A percentile compares a stretch with the other conserved stretches of the same genome.
These are phyloP conservation scores for Phaetusa simplex DNA, from an alignment of 2,113 vertebrate genomes.

Conservation along the genomic window DNA sequence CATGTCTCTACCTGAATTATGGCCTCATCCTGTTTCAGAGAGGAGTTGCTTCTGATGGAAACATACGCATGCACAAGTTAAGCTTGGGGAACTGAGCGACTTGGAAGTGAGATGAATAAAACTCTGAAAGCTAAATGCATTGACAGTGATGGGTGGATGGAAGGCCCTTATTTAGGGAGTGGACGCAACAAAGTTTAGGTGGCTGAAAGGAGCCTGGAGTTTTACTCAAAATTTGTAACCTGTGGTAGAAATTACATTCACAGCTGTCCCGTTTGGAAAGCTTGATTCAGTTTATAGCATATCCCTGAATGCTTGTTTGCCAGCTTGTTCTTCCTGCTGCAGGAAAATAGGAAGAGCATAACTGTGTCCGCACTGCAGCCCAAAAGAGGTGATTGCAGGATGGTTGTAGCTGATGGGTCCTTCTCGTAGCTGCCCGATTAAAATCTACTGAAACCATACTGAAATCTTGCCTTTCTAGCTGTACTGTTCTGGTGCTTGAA, in stretches of 20 bases:
- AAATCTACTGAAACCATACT: background rate
- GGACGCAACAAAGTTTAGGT: background rate
- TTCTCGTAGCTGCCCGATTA: background rate
- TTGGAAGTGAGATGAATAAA: background rate
- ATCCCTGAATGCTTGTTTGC: background rate
- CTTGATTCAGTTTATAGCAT: background rate
- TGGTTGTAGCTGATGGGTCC: background rate
- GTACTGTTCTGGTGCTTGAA: background rate
- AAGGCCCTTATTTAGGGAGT: background rate
- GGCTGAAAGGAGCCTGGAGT: background rate
- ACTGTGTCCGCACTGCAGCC: background rate
- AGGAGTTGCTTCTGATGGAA: background rate
- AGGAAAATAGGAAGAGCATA: background rate
- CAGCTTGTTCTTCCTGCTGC: background rate
- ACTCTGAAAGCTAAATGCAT: background rate
- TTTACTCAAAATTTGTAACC: background rate
- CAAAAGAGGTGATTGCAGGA: background rate
- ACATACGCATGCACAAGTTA: background rate
- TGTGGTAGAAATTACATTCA: background rate
- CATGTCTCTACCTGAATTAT: background rate
- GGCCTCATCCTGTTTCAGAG: background rate
- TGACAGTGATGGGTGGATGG: background rate
- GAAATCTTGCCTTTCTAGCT: background rate
- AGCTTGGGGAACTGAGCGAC: background rate
- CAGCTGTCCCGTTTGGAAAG: background rate